A percentile compares a stretch with the other conserved stretches of the same genome.
Conservation (phyloP, 2,113 vertebrate species). For the Ophiodon elongatus region DNA sequence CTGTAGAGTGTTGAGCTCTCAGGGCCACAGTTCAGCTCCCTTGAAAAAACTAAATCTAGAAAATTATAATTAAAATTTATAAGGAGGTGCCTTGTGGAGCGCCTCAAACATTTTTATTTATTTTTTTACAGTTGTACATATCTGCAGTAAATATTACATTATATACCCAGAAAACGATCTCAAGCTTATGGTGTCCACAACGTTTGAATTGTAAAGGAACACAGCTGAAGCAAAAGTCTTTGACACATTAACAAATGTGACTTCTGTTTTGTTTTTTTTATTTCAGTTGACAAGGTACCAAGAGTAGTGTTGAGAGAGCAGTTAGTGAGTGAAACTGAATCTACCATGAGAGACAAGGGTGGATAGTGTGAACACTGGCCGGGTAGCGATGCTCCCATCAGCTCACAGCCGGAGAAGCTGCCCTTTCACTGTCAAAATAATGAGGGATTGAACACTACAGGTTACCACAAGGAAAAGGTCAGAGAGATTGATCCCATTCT, state of each 20-base stretch:
- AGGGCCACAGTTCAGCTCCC: neutral
- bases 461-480: conserved; percentile 73
- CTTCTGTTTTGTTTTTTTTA: neutral
- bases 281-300: conserved; percentile 6
- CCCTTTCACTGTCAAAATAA: conserved; percentile 74
- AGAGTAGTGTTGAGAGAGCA: conserved; percentile 19
- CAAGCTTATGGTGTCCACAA: neutral
- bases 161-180: conserved; percentile 15
- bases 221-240: neutral
- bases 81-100: neutral
- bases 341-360: conserved; percentile 27
- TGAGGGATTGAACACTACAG: conserved; percentile 65
- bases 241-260: neutral
- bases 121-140: conserved; percentile 13
- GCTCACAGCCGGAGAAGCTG: conserved; percentile 55
- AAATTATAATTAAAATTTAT: neutral
- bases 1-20: neutral
- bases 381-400: conserved; percentile 23
- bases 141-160: conserved; percentile 20
- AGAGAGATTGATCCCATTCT: conserved; percentile 72
- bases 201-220: conserved; percentile 1
- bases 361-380: conserved; percentile 26
- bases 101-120: neutral
- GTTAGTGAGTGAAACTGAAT: conserved; percentile 20
- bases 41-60: neutral